Base-by-base conservation (phyloP, 2,113 vertebrate genomes). In the Sinocyclocheilus rhinocerous region DNA sequence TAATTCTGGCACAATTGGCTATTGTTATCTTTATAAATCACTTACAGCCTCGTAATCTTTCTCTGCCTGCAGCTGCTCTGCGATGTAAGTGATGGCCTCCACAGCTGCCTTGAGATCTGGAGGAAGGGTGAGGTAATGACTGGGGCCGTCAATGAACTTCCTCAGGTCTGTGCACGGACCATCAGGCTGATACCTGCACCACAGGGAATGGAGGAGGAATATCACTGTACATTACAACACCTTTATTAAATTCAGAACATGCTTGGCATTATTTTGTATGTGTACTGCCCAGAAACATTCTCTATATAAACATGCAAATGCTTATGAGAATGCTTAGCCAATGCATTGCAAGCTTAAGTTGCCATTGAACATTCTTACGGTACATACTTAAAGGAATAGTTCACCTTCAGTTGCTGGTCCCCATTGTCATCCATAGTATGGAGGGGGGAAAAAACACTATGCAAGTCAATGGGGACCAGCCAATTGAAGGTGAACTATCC, bases 41-140 rank as follows among this genome's bases (percentile, higher is more conserved):
- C 95, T 94, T 87, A 98, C 97, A 6, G 95, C 94, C 0, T 95
- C 95, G 0, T 95, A 95, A 89, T 97, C 96, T 67, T 97, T 96
- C 88, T 96, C 96, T 0, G 95, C 95, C 89, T 97, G 96, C 75
- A 98, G 92, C 52, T 96, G 95, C 87, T 95, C 94, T 0, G 97
- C 96, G 4, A 98, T 96, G 84, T 97, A 97, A 0, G 88, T 94
- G 92, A 97, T 95, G 2, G 96, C 95, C 0, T 94, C 93, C 5
- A 97, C 93, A 12, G 96, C 96, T 0, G 95, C 93, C 82, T 96
- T 96, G 1, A 97, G 94, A 69, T 98, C 97, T 0, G 95, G 92
- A 0, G 96, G 96, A 63, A 98, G 93, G 0, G 94, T 90, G 2
- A 95, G 91, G 78, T 93, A 92, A 65, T 90, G 92, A 61, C 92